Evolutionary conservation across 2,797 vertebrate species (phyloP).

Genomic region (Paguma larvata): DNA sequence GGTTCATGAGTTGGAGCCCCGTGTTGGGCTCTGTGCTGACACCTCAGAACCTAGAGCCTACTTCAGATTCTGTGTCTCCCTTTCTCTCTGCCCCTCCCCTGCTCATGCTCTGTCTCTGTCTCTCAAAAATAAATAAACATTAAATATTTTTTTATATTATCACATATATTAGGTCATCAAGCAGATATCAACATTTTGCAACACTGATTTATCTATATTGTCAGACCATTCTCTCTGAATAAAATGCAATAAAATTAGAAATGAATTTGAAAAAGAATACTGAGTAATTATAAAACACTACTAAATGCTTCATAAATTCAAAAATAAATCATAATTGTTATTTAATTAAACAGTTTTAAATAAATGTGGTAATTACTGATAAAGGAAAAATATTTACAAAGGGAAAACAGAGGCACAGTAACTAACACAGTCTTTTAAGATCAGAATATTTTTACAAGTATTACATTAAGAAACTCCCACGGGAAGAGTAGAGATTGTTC

Average conservation of each 20-base stretch:
- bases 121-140: no score
- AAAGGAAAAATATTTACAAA: neutral
- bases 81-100: no score
- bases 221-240: neutral
- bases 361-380: neutral
- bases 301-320: neutral
- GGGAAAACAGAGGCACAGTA: neutral
- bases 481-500: neutral
- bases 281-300: neutral
- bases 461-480: neutral
- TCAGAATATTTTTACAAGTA: neutral
- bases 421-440: neutral
- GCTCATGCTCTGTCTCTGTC: no score
- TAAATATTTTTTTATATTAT: neutral
- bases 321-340: neutral
- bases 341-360: neutral
- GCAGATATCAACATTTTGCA: neutral
- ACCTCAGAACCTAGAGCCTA: no score
- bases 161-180: neutral
- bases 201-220: neutral
- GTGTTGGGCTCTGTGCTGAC: no score
- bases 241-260: neutral
- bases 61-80: no score
- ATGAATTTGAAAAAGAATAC: neutral
- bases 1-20: no score